Evolutionary conservation across 37 sponge, comb jelly and placozoan genomes (phyloP).

Genomic region (Ephydatia muelleri): DNA sequence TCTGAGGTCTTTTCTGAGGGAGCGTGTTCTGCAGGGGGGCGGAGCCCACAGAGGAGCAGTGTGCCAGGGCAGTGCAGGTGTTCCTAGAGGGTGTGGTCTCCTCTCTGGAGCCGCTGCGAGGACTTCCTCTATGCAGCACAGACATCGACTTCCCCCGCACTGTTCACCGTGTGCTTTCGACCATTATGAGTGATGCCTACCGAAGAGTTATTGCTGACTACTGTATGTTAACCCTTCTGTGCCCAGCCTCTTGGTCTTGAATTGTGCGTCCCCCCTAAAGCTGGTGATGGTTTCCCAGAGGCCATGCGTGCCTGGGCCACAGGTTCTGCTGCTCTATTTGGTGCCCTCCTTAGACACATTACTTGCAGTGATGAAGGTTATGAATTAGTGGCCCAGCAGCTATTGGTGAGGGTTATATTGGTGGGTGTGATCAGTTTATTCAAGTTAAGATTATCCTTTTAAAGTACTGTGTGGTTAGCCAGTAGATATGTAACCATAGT

Average conservation of each 20-base stretch:
- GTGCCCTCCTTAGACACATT: conserved; percentile 26
- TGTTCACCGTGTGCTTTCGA: neutral
- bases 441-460: no score
- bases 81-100: conserved; percentile 15
- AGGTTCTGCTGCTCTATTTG: conserved; percentile 8
- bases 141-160: conserved; percentile 25
- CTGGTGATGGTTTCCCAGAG: conserved; percentile 17
- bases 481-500: no score
- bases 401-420: conserved; percentile 23
- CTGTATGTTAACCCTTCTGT: neutral
- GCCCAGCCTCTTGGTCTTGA: neutral
- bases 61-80: conserved; percentile 8
- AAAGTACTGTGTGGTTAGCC: no score
- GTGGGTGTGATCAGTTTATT: neutral
- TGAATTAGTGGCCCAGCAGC: conserved; percentile 11
- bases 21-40: conserved; percentile 39
- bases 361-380: conserved; percentile 16
- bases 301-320: conserved; percentile 29
- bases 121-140: neutral
- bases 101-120: neutral
- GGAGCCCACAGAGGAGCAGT: conserved; percentile 27
- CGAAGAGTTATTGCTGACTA: conserved; percentile 14
- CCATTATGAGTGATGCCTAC: conserved; percentile 11
- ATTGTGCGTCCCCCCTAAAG: neutral
- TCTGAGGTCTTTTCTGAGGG: conserved; percentile 34